Evolutionary conservation across 2,113 vertebrate genomes (phyloP).

Genomic region (Lota lota): DNA sequence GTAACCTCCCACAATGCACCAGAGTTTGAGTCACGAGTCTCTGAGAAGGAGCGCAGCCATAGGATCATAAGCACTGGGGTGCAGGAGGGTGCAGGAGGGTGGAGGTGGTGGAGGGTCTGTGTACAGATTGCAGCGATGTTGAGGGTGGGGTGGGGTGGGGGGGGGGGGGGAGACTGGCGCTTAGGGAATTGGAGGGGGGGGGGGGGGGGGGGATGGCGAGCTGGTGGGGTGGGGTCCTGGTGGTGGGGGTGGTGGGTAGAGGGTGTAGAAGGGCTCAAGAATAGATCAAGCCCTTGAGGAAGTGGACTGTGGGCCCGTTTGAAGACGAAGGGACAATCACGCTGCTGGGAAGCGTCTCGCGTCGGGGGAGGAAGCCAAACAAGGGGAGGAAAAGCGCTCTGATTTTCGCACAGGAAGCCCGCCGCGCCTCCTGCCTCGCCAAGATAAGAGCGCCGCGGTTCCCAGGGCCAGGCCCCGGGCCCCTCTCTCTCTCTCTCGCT

Average conservation of each 20-base stretch:
- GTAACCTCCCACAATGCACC: constrained; percentile 36
- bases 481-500: constrained; percentile 69
- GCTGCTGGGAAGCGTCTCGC: constrained; percentile 98
- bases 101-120: constrained; percentile 49
- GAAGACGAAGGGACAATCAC: constrained; percentile 99
- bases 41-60: constrained; percentile 47
- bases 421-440: constrained; percentile 92
- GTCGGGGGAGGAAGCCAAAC: constrained; percentile 96
- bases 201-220: constrained; percentile 29
- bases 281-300: constrained; percentile 99
- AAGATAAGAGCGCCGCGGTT: constrained; percentile 95
- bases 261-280: constrained; percentile 73
- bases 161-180: constrained; percentile 28
- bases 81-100: constrained; percentile 36
- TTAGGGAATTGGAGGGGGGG: constrained; percentile 56
- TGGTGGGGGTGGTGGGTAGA: constrained; percentile 51
- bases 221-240: constrained; percentile 15
- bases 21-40: constrained; percentile 49
- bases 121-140: constrained; percentile 17
- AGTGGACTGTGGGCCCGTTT: constrained; percentile 97
- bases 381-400: constrained; percentile 99
- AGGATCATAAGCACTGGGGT: constrained; percentile 11
- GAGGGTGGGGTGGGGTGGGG: constrained; percentile 44
- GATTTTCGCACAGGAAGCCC: constrained; percentile 99
- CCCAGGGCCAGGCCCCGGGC: constrained; percentile 82